These are phyloP conservation scores for Chaetops frenatus DNA, from an alignment of 2,113 vertebrate genomes.

Conservation along the genomic window DNA sequence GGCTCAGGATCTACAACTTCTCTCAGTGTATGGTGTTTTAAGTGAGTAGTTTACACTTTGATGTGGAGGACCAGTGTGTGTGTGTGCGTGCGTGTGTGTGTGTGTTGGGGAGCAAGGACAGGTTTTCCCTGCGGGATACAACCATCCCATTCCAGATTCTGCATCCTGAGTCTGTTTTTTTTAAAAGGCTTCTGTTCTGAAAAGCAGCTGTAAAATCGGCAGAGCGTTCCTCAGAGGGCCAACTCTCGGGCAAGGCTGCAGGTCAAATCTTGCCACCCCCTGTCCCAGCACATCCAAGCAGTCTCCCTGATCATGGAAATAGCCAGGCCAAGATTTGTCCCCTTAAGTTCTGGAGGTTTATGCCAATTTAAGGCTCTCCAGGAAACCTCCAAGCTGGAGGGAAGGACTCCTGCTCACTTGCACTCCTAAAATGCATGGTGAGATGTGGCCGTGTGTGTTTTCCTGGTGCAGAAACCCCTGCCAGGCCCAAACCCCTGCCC, in stretches of 20 bases:
- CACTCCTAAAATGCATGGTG: accelerated
- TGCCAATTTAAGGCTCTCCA: neutral
- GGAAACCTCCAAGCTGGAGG: neutral
- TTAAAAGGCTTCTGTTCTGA: neutral
- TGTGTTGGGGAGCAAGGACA: neutral
- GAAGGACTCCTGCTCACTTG: neutral
- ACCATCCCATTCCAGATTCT: neutral
- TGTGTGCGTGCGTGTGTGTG: accelerated
- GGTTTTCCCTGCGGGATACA: neutral
- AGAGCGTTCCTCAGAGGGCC: neutral
- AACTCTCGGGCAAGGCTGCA: neutral
- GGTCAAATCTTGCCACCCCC: neutral
- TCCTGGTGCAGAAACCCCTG: neutral
- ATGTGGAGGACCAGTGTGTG: neutral
- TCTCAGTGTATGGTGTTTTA: neutral
- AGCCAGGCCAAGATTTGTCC: neutral
- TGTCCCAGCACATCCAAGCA: neutral
- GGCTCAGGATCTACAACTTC: conserved; percentile 17
- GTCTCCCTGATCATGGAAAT: neutral
- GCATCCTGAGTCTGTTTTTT: neutral
- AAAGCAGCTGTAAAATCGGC: neutral
- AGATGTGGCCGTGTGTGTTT: accelerated
- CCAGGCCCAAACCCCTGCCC: accelerated
- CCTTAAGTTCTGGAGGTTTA: neutral
- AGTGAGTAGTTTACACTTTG: neutral